Percentiles rank a stretch among this genome's conserved stretches.
Conservation (phyloP, 2,113 vertebrate species). For the Solea senegalensis region DNA sequence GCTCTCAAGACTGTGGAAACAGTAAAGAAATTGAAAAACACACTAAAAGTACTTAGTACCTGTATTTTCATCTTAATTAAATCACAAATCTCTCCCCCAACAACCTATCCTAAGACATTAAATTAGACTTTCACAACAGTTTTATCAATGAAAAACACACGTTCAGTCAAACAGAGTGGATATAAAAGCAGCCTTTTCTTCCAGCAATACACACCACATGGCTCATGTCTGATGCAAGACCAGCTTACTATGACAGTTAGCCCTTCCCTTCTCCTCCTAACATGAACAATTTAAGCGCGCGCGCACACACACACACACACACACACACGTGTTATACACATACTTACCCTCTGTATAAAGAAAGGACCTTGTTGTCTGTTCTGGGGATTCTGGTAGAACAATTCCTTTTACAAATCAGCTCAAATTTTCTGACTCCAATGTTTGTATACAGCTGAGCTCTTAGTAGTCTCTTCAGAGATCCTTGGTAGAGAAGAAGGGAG, state of each 20-base stretch:
- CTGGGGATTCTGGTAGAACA: not conserved
- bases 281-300: no score
- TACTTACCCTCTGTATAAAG: conserved; percentile 64
- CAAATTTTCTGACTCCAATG: conserved; percentile 27
- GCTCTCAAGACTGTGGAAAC: no score
- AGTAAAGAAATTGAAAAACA: no score
- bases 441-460: conserved; percentile 44
- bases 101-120: no score
- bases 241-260: conserved; percentile 65
- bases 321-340: not conserved
- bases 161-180: not conserved
- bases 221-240: conserved; percentile 81
- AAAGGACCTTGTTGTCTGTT: not conserved
- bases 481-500: conserved; percentile 55
- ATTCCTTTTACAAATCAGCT: conserved; percentile 21
- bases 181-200: not conserved
- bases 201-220: conserved; percentile 51
- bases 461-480: conserved; percentile 55
- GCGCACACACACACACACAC: no score
- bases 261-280: conserved; percentile 48
- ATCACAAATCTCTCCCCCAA: no score
- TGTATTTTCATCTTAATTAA: no score
- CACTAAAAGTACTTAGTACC: no score
- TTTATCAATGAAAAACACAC: not conserved
- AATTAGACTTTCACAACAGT: no score